Evolutionary conservation across 2,113 vertebrate species (phyloP).

Genomic region (Mirounga angustirostris): DNA sequence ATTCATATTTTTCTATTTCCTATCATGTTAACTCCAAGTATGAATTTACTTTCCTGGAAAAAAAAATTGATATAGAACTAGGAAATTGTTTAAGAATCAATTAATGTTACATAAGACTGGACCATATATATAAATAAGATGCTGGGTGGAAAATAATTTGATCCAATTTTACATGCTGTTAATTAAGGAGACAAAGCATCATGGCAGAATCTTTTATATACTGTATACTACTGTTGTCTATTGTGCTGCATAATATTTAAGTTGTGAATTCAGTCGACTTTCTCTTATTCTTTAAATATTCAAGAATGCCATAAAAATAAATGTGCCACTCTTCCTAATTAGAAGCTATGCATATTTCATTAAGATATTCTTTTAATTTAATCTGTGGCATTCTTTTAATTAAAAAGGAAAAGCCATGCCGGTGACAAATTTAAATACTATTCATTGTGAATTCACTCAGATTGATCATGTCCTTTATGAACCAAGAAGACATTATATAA

Average conservation of each 20-base stretch:
- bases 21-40: not conserved
- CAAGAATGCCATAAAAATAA: not conserved
- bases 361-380: not conserved
- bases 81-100: not conserved
- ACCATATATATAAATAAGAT: not conserved
- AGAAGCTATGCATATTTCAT: constrained; percentile 23
- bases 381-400: not conserved
- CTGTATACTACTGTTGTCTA: not conserved
- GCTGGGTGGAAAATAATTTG: not conserved
- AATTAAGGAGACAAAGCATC: not conserved
- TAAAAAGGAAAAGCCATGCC: not conserved
- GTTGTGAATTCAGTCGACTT: not conserved
- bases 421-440: not conserved
- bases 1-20: not conserved
- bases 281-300: constrained; percentile 36
- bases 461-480: not conserved
- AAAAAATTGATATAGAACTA: not conserved
- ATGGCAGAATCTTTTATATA: not conserved
- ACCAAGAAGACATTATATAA: not conserved
- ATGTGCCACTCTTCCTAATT: not conserved
- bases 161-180: not conserved
- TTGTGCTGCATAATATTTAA: not conserved
- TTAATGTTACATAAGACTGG: not conserved
- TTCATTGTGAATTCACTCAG: not conserved
- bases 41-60: not conserved